Percentiles rank a stretch among this genome's conserved stretches.
phyloP scores from a whole-genome alignment of 2,797 vertebrate genomes.

The Anabas testudineus region DNA sequence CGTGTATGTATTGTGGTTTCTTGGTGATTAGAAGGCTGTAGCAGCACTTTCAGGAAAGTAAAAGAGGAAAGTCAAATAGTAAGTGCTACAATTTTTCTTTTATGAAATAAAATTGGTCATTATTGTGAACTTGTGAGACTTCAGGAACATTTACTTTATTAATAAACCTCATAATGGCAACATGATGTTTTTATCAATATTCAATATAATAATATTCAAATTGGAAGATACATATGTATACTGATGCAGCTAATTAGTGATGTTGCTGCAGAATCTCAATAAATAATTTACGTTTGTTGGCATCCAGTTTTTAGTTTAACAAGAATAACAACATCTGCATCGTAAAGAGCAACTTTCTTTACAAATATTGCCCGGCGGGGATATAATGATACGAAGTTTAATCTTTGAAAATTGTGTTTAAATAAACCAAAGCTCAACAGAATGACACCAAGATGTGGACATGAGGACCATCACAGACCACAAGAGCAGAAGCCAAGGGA shows the following conservation, averaged over 20 bases:
- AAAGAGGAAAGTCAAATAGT: neutral
- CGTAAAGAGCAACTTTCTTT: too few species aligned
- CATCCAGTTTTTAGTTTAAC: neutral
- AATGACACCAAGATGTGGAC: too few species aligned
- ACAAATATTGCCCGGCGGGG: too few species aligned
- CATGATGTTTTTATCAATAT: neutral
- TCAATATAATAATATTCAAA: neutral
- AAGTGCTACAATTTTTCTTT: neutral
- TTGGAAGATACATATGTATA: too few species aligned
- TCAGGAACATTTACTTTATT: neutral
- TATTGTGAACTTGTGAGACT: neutral
- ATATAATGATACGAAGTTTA: too few species aligned
- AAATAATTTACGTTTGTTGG: neutral
- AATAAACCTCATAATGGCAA: too few species aligned
- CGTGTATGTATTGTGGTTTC: neutral
- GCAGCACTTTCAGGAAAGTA: neutral
- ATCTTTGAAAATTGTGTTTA: too few species aligned
- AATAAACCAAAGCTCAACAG: too few species aligned
- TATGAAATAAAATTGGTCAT: neutral
- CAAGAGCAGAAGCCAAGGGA: too few species aligned
- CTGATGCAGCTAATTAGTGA: neutral
- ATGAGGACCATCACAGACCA: too few species aligned
- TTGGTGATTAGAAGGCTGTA: neutral
- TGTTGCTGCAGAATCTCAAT: neutral
- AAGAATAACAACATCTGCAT: too few species aligned